Evolutionary conservation across 2,888 invertebrate genomes (phyloP).

Genomic region (Nipponacmea schrenckii): DNA sequence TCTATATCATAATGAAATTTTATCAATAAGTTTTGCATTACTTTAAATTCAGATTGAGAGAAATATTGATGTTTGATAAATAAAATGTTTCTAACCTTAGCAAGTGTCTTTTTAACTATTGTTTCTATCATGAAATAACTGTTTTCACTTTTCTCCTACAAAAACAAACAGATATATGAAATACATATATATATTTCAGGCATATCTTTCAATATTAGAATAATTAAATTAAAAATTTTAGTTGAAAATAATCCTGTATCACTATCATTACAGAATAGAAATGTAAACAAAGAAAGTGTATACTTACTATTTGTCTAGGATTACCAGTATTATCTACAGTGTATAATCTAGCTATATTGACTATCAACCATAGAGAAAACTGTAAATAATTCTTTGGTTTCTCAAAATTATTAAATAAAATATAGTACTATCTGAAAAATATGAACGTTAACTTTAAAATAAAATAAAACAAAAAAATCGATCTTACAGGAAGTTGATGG

Average conservation of each 20-base stretch:
- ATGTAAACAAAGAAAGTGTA: background rate
- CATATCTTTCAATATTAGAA: too few relatives aligned
- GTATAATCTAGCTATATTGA: conserved; percentile 41
- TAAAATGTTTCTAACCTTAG: background rate
- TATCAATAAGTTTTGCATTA: too few relatives aligned
- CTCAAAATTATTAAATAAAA: conserved; percentile 37
- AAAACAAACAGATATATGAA: background rate
- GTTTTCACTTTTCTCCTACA: conserved; percentile 24
- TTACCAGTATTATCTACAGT: conserved; percentile 21
- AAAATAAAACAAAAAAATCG: background rate
- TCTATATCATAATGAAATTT: too few relatives aligned
- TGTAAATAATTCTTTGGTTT: conserved; percentile 35
- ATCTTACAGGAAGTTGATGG: background rate
- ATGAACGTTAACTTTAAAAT: too few relatives aligned
- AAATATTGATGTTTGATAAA: too few relatives aligned
- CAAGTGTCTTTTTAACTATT: background rate
- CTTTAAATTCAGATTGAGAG: too few relatives aligned
- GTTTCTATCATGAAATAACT: conserved; percentile 16
- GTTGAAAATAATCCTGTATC: background rate
- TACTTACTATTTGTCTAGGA: conserved; percentile 16
- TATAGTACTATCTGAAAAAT: conserved; percentile 34
- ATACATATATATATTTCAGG: too few relatives aligned
- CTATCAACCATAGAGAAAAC: conserved; percentile 47
- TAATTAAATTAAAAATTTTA: too few relatives aligned
- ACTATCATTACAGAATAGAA: background rate